These are phyloP conservation scores for Hypothenemus hampei DNA, from an alignment of 1,140 invertebrate species.

Conservation along the genomic window DNA sequence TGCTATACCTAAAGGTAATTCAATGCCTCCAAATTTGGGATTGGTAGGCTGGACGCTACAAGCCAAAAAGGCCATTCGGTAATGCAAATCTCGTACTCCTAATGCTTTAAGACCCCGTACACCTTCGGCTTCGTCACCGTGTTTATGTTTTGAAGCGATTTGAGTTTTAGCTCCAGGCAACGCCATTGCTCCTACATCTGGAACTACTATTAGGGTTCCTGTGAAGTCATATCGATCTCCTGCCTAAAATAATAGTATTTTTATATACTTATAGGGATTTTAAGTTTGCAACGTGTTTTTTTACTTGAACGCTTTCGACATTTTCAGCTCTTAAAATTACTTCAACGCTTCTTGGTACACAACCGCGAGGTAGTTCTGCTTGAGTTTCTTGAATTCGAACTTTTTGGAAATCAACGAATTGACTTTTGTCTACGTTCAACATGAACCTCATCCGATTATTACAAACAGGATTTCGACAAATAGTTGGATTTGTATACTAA, in stretches of 20 bases:
- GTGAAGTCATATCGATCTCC: conserved; percentile 92
- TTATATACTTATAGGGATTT: background rate
- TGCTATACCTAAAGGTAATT: conserved; percentile 80
- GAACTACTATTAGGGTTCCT: conserved; percentile 95
- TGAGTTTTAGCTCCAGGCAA: conserved; percentile 83
- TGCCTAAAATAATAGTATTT: conserved; percentile 43
- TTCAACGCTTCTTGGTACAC: conserved; percentile 95
- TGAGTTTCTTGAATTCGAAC: conserved; percentile 98
- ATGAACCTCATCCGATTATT: conserved; percentile 85
- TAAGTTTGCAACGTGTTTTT: background rate
- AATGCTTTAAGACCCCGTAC: conserved; percentile 81
- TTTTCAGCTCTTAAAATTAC: conserved; percentile 93
- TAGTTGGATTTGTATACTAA: conserved; percentile 86
- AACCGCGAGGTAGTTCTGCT: conserved; percentile 91
- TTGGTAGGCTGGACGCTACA: conserved; percentile 86
- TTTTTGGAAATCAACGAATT: conserved; percentile 99
- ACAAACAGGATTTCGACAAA: conserved; percentile 94
- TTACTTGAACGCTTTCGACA: conserved; percentile 92
- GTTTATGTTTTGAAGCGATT: conserved; percentile 66
- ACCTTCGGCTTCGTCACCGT: conserved; percentile 76
- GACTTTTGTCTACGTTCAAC: conserved; percentile 88
- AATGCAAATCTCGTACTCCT: conserved; percentile 93
- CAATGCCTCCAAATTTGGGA: conserved; percentile 74
- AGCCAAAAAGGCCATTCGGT: conserved; percentile 91
- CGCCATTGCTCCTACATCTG: conserved; percentile 86